Evolutionary conservation across 2,888 invertebrate species (phyloP).

Genomic region (Oxycera nigricornis): DNA sequence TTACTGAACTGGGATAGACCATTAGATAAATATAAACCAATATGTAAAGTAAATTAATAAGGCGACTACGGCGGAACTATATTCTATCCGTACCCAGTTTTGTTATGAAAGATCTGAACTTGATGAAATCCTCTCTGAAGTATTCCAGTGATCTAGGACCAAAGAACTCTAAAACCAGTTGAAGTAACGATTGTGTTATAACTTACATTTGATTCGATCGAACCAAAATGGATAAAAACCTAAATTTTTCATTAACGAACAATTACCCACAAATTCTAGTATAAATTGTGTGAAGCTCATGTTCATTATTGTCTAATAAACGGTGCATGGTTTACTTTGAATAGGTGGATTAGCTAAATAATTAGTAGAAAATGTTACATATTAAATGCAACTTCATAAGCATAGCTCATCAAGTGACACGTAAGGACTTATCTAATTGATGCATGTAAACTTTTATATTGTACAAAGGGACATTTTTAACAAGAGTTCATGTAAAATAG

Average conservation of each 20-base stretch:
- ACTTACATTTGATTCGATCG: slow-evolving; percentile 17
- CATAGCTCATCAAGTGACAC: slow-evolving; percentile 34
- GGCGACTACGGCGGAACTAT: background rate
- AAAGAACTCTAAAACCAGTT: slow-evolving; percentile 32
- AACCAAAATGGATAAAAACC: background rate
- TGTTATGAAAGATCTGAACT: background rate
- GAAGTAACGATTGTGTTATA: slow-evolving; percentile 6
- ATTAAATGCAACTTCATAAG: slow-evolving; percentile 8
- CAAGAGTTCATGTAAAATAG: slow-evolving; percentile 13
- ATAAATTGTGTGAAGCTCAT: background rate
- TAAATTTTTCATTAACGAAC: background rate
- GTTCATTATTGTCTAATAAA: slow-evolving; percentile 28
- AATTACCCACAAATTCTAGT: slow-evolving; percentile 10
- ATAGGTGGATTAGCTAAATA: slow-evolving; percentile 24
- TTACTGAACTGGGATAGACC: background rate
- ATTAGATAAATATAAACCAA: background rate
- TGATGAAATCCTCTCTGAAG: slow-evolving; percentile 12
- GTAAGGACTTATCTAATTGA: slow-evolving; percentile 34
- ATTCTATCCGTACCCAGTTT: background rate
- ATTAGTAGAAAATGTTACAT: slow-evolving; percentile 10
- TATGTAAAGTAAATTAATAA: background rate
- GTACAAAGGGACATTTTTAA: slow-evolving; percentile 46
- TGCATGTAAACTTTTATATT: slow-evolving; percentile 45
- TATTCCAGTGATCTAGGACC: slow-evolving; percentile 47
- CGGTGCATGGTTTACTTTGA: background rate